Conservation (phyloP, 35 echinoderm and acorn worm species). For the Acanthaster planci region DNA sequence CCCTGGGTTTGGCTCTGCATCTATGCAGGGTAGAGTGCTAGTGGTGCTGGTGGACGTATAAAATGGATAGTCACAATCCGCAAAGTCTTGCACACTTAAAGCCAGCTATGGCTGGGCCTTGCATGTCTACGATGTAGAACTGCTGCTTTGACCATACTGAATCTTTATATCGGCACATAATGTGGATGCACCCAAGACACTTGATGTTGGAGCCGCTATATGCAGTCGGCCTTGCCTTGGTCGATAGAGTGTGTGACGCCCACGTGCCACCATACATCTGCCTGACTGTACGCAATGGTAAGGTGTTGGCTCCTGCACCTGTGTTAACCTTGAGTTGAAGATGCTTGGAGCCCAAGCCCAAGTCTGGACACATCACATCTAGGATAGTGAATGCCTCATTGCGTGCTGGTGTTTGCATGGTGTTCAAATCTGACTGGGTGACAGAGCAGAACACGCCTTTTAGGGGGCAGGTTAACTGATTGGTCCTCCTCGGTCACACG, state of each 20-base stretch:
- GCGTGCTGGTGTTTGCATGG: neutral
- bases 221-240: conserved; percentile 29
- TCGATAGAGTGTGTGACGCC: conserved; percentile 12
- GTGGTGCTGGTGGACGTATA: neutral
- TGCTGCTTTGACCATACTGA: conserved; percentile 31
- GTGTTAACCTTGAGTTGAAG: conserved; percentile 22
- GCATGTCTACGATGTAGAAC: conserved; percentile 52
- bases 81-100: conserved; percentile 29
- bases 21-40: neutral
- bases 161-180: conserved; percentile 43
- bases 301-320: conserved; percentile 33
- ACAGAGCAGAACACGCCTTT: conserved; percentile 21
- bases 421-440: conserved; percentile 34
- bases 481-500: neutral
- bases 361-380: conserved; percentile 30
- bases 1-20: neutral
- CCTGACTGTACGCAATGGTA: conserved; percentile 54
- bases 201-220: conserved; percentile 46
- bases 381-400: conserved; percentile 33
- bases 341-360: neutral
- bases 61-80: conserved; percentile 49
- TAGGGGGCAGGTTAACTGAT: no score
- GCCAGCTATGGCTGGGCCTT: conserved; percentile 60
- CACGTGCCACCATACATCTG: conserved; percentile 49
- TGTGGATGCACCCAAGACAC: conserved; percentile 49